Conservation (phyloP, 2,797 vertebrate species). For the Smutsia temminckii region DNA sequence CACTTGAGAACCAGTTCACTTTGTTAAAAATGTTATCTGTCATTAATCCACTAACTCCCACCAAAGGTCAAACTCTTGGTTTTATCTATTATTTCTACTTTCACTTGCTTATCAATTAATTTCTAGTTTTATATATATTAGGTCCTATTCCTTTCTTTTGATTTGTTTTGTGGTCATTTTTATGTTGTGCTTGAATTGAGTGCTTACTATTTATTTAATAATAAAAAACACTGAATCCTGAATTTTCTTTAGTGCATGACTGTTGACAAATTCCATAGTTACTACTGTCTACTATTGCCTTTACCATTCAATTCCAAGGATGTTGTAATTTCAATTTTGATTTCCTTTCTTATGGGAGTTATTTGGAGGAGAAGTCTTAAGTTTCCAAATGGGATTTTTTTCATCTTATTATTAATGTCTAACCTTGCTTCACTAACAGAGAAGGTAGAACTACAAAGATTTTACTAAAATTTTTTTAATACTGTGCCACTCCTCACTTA, state of each 20-base stretch:
- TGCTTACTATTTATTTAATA: neutral
- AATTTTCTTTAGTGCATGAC: neutral
- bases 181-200: neutral
- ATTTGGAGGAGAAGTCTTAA: slow-evolving; percentile 28
- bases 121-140: slow-evolving; percentile 29
- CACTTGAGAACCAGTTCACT: neutral
- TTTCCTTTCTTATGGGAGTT: neutral
- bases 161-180: slow-evolving; percentile 17
- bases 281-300: neutral
- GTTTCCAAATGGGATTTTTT: neutral
- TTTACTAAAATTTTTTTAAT: neutral
- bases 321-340: neutral
- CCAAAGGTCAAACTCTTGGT: neutral
- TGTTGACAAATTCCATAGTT: neutral
- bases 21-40: neutral
- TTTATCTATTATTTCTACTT: neutral
- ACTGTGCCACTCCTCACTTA: neutral
- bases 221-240: neutral
- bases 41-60: neutral
- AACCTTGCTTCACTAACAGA: neutral
- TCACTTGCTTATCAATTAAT: neutral
- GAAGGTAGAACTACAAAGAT: neutral
- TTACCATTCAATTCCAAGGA: neutral
- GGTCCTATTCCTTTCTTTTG: slow-evolving; percentile 1
- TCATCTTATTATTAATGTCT: neutral